Base-by-base conservation (phyloP, 2,113 vertebrate species). In the Ovis canadensis region DNA sequence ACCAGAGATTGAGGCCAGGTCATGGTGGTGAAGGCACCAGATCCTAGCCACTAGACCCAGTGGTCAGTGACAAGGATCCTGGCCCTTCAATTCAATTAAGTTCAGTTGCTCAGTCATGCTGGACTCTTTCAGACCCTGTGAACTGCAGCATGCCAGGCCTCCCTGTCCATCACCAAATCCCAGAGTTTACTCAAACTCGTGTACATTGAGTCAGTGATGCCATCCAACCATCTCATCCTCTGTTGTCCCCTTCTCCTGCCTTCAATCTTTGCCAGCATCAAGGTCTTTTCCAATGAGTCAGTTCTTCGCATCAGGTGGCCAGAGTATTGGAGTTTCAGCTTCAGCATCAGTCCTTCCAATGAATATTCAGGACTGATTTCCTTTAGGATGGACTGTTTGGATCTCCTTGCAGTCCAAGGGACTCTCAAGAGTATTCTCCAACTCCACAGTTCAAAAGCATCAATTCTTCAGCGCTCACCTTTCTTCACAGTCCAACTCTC, bases 381-480 rank as follows among this genome's bases (percentile, higher is more conserved):
- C 67, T 71, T 40, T 71, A 71, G 67, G 67, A 36, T 71, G 9
- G n/a, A 71, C n/a, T 71, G 67, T 5, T 71, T 71, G 19, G n/a
- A 36, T 23, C 67, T n/a, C 62, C 62, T 64, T n/a, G 31, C 13
- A 8, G 31, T n/a, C 31, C 31, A 64, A 64, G 62, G 62, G 31
- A 64, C 31, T 64, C 31, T 64, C 62, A 64, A 64, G 62, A 64
- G 62, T n/a, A 15, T 64, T n/a, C 31, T 71, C 67, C n/a, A 71
- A 71, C 9, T 23, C n/a, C 19, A 36, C 19, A 71, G n/a, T 36
- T 71, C 19, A 23, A 71, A 71, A 71, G n/a, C n/a, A 23, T 71
- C 19, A 71, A 5, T 71, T 71, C n/a, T 71, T 36, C 1, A 1
- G n/a, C 0, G 0, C 19, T 40, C 67, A 71, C 19, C 19, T 71